These are phyloP conservation scores for Macropodus opercularis DNA, from an alignment of 2,797 vertebrate genomes.

Conservation along the genomic window DNA sequence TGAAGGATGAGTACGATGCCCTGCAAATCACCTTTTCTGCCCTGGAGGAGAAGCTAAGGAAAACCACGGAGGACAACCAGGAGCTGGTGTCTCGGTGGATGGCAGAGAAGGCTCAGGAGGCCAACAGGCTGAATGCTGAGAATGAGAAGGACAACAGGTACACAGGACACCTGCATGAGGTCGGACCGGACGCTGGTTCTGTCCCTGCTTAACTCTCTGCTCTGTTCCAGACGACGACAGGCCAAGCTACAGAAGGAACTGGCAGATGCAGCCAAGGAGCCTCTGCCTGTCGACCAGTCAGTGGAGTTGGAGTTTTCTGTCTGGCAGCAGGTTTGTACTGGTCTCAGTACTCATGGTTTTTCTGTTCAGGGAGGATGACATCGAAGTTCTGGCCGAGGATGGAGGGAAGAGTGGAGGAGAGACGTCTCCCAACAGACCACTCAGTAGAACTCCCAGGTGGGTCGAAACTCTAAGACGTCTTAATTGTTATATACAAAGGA, in stretches of 20 bases:
- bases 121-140: constrained; percentile 94
- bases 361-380: constrained; percentile 92
- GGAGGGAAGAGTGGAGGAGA: constrained; percentile 86
- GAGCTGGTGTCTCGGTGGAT: constrained; percentile 97
- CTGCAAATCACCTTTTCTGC: constrained; percentile 97
- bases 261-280: constrained; percentile 95
- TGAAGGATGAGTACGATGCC: constrained; percentile 97
- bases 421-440: constrained; percentile 79
- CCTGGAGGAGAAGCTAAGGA: constrained; percentile 94
- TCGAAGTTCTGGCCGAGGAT: constrained; percentile 94
- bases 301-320: constrained; percentile 49
- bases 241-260: constrained; percentile 96
- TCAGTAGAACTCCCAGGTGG: constrained; percentile 85
- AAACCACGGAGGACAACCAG: constrained; percentile 95
- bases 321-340: too few relatives aligned
- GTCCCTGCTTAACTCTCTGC: not conserved
- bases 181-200: not conserved
- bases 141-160: constrained; percentile 96
- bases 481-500: too few relatives aligned
- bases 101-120: constrained; percentile 97
- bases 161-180: not conserved
- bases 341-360: not conserved
- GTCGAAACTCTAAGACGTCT: too few relatives aligned
- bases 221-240: constrained; percentile 86
- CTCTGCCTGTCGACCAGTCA: constrained; percentile 93